Evolutionary conservation across 1,140 invertebrate genomes (phyloP).

Genomic region (Hylyphantes graminicola): DNA sequence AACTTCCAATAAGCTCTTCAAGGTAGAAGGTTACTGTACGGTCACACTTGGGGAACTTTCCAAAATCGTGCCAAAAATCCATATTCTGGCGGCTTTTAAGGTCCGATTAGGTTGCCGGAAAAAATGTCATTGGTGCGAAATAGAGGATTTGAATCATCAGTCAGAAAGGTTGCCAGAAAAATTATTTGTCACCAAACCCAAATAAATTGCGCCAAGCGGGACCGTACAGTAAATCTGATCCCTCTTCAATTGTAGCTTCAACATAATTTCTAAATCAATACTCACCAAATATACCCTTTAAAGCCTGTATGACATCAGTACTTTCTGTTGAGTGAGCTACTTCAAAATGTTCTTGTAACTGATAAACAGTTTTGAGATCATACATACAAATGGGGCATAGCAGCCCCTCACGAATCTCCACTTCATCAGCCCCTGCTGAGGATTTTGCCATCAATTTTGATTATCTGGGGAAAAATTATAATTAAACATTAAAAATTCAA

Average conservation of each 20-base stretch:
- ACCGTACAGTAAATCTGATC: too few relatives aligned
- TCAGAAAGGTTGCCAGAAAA: too few relatives aligned
- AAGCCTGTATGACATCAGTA: constrained; percentile 87
- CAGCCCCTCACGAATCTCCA: constrained; percentile 87
- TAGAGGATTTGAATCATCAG: background rate
- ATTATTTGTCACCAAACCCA: too few relatives aligned
- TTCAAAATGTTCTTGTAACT: constrained; percentile 89
- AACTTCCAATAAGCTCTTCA: too few relatives aligned
- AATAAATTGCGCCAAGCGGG: too few relatives aligned
- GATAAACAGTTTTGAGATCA: constrained; percentile 83
- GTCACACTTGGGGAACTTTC: too few relatives aligned
- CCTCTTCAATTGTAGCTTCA: too few relatives aligned
- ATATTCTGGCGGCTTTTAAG: too few relatives aligned
- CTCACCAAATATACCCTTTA: constrained; percentile 91
- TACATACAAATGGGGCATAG: constrained; percentile 92
- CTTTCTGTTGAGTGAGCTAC: constrained; percentile 83
- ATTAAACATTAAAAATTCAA: background rate
- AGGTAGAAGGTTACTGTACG: too few relatives aligned
- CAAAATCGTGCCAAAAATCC: too few relatives aligned
- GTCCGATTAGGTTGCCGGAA: too few relatives aligned
- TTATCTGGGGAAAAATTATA: background rate
- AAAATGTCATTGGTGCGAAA: too few relatives aligned
- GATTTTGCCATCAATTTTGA: constrained; percentile 35
- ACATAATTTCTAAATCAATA: background rate
- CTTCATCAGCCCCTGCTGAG: constrained; percentile 65